Evolutionary conservation across 2,113 vertebrate genomes (phyloP).

Genomic region (Gymnarchus niloticus): DNA sequence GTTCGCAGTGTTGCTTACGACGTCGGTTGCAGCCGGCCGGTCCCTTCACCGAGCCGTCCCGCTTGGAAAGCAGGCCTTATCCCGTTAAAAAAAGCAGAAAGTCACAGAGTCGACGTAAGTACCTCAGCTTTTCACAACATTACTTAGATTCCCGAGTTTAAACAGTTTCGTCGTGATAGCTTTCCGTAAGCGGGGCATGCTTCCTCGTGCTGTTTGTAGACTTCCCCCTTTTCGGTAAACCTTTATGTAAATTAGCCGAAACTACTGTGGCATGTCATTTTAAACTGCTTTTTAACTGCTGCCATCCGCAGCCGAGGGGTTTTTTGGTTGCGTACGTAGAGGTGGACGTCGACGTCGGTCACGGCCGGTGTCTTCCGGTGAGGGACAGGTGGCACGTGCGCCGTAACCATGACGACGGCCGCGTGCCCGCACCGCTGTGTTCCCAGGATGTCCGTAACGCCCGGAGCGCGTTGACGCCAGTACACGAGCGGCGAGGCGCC

Average conservation of each 20-base stretch:
- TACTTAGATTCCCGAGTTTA: not conserved
- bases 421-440: no score
- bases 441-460: no score
- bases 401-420: not conserved
- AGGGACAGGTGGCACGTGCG: no score
- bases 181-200: not conserved
- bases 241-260: not conserved
- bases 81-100: not conserved
- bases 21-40: not conserved
- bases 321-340: no score
- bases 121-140: not conserved
- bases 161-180: not conserved
- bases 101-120: not conserved
- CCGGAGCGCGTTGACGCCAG: not conserved
- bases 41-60: no score
- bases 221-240: not conserved
- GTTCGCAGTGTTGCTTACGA: not conserved
- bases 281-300: not conserved
- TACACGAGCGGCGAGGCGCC: not conserved
- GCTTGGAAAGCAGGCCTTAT: no score
- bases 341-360: no score
- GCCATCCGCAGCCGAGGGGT: not conserved
- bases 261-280: not conserved
- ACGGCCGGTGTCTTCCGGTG: no score
- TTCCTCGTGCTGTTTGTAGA: not conserved